Percentiles rank a stretch among this genome's conserved stretches.
phyloP scores from a whole-genome alignment of 2,888 invertebrate species.

The Pterostichus niger region DNA sequence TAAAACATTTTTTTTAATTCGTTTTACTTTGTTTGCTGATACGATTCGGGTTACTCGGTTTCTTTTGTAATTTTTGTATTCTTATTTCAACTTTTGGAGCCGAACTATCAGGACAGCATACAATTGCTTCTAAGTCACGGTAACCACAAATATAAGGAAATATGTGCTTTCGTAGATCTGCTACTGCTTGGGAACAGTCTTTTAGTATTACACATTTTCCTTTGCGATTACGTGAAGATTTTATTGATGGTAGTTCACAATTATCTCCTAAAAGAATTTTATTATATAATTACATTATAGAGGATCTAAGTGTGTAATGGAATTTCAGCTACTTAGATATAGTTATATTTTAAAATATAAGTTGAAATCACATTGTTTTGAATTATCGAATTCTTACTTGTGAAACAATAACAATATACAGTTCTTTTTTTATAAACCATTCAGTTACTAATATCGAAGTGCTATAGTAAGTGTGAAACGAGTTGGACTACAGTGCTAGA shows the following conservation, averaged over 20 bases:
- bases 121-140: not conserved
- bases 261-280: not conserved
- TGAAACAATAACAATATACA: too few species aligned
- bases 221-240: not conserved
- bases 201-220: conserved; percentile 8
- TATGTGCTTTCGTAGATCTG: not conserved
- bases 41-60: not conserved
- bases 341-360: too few species aligned
- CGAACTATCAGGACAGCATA: not conserved
- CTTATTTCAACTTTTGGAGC: not conserved
- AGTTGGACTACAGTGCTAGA: too few species aligned
- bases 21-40: not conserved
- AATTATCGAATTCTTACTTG: too few species aligned
- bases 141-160: not conserved
- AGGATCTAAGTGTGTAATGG: too few species aligned
- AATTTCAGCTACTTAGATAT: too few species aligned
- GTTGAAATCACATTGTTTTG: too few species aligned
- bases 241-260: not conserved
- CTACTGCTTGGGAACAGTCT: not conserved
- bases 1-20: too few species aligned
- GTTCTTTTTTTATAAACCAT: too few species aligned
- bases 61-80: not conserved
- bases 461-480: too few species aligned
- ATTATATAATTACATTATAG: too few species aligned
- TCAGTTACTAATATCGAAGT: too few species aligned